A percentile compares a stretch with the other conserved stretches of the same genome.
Conservation (phyloP, 2,797 vertebrate genomes). For the Champsocephalus esox region DNA sequence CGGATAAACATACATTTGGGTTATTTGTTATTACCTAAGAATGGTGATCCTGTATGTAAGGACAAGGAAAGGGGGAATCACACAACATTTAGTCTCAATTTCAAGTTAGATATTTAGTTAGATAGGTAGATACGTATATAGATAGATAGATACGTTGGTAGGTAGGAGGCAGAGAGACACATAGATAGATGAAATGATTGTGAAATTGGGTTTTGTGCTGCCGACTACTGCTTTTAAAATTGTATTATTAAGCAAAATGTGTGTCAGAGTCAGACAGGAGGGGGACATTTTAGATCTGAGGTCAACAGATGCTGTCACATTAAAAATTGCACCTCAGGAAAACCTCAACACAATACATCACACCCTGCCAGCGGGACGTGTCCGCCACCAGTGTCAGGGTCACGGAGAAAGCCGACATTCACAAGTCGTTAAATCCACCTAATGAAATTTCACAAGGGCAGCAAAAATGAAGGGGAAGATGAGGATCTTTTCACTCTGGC, state of each 20-base stretch:
- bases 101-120: background rate
- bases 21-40: conserved; percentile 14
- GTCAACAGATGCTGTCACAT: conserved; percentile 76
- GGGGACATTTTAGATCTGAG: conserved; percentile 69
- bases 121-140: no score
- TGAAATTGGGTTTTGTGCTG: conserved; percentile 15
- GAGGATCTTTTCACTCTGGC: conserved; percentile 73
- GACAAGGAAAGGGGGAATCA: background rate
- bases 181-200: background rate
- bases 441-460: conserved; percentile 84
- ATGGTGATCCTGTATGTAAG: background rate
- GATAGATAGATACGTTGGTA: no score
- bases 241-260: conserved; percentile 62
- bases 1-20: conserved; percentile 20
- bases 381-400: conserved; percentile 77
- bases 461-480: conserved; percentile 72
- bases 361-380: conserved; percentile 69
- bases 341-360: conserved; percentile 77
- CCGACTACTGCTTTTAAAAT: conserved; percentile 54
- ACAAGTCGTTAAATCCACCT: conserved; percentile 83
- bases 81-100: background rate
- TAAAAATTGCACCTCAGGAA: conserved; percentile 75
- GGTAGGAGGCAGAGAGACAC: no score
- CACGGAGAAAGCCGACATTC: conserved; percentile 77
- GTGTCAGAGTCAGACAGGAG: conserved; percentile 43